phyloP scores from a whole-genome alignment of 2,797 vertebrate species.

The Anabacerthia variegaticeps region DNA sequence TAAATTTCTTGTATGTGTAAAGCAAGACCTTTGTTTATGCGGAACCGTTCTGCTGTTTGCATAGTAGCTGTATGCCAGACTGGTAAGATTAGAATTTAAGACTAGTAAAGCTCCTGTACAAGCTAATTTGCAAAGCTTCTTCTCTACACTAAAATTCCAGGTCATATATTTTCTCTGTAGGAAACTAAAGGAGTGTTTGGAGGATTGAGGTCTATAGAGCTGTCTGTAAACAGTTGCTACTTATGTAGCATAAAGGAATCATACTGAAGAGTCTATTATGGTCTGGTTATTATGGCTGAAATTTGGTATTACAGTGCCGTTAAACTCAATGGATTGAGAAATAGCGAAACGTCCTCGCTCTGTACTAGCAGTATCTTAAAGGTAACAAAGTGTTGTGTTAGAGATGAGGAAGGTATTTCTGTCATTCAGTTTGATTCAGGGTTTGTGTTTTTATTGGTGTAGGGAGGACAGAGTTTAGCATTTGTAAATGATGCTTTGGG shows the following conservation, averaged over 20 bases:
- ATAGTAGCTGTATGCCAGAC: background rate
- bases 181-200: background rate
- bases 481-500: background rate
- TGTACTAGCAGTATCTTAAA: background rate
- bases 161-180: background rate
- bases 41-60: background rate
- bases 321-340: background rate
- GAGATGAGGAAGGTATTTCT: background rate
- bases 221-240: background rate
- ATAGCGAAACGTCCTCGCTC: fast-evolving
- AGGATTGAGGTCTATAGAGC: background rate
- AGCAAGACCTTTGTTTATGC: background rate
- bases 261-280: background rate
- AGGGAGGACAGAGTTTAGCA: background rate
- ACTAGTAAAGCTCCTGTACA: slow-evolving; percentile 26
- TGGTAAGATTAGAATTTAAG: slow-evolving; percentile 39
- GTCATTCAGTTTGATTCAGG: background rate
- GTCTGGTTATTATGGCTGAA: background rate
- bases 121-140: slow-evolving; percentile 33
- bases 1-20: background rate
- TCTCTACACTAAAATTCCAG: background rate
- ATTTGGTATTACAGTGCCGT: background rate
- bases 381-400: background rate
- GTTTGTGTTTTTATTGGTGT: background rate
- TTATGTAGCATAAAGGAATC: background rate